Evolutionary conservation across 1,140 invertebrate genomes (phyloP).

Genomic region (Chironomus striatipennis): DNA sequence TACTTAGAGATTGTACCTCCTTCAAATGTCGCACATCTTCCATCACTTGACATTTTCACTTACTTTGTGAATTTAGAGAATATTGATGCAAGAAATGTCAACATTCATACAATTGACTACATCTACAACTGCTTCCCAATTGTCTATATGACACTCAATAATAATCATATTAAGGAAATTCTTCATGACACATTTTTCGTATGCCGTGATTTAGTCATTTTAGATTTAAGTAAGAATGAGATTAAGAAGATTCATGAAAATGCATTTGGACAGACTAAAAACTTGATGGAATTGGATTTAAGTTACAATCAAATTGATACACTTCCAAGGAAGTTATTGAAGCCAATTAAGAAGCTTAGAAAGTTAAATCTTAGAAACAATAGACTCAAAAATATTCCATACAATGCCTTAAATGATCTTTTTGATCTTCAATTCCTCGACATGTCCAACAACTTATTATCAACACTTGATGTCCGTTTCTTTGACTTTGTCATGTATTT

Average conservation of each 20-base stretch:
- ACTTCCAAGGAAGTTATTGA: neutral
- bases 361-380: neutral
- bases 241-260: neutral
- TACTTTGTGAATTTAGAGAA: neutral
- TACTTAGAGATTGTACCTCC: neutral
- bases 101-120: neutral
- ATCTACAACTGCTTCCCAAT: neutral
- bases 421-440: neutral
- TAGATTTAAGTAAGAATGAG: neutral
- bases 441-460: neutral
- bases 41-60: neutral
- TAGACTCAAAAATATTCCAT: neutral
- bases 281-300: neutral
- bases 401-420: neutral
- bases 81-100: neutral
- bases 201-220: neutral
- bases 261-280: neutral
- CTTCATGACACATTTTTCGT: neutral
- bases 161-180: constrained; percentile 10
- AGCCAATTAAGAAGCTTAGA: neutral
- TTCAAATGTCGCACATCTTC: neutral
- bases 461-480: neutral
- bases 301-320: neutral
- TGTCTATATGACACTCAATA: neutral
- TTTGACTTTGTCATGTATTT: neutral